Conservation (phyloP, 1,140 invertebrate species). For the Drosophila paulistorum region DNA sequence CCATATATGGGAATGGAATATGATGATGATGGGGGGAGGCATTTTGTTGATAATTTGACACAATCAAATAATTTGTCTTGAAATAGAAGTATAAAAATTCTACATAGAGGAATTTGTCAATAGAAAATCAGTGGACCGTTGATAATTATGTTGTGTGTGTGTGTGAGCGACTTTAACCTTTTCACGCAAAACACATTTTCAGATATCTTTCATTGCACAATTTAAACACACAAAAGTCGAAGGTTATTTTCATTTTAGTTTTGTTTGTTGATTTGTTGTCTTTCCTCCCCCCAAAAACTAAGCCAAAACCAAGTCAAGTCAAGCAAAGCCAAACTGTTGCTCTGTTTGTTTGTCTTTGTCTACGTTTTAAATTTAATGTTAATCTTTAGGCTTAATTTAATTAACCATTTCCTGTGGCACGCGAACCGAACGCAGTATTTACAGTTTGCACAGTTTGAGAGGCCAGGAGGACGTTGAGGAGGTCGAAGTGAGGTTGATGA, state of each 20-base stretch:
- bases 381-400: slow-evolving; percentile 75
- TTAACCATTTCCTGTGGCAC: slow-evolving; percentile 70
- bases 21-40: not conserved
- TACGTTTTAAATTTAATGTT: slow-evolving; percentile 47
- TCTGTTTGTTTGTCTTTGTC: slow-evolving; percentile 1
- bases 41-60: slow-evolving; percentile 51
- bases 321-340: too few relatives aligned
- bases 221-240: slow-evolving; percentile 55
- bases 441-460: slow-evolving; percentile 32
- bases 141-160: slow-evolving; percentile 43
- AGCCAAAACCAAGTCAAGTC: not conserved
- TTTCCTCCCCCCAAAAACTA: not conserved
- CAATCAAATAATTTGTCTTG: slow-evolving; percentile 35
- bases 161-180: slow-evolving; percentile 21
- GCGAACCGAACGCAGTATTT: slow-evolving; percentile 19
- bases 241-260: slow-evolving; percentile 29
- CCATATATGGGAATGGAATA: not conserved
- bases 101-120: not conserved
- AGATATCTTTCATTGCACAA: slow-evolving; percentile 36
- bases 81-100: slow-evolving; percentile 18
- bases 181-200: slow-evolving; percentile 19
- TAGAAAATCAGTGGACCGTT: slow-evolving; percentile 52
- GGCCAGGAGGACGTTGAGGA: not conserved
- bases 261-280: not conserved
- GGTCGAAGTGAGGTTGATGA: not conserved